Conservation (phyloP, 2,797 vertebrate species). For the Bufotes viridis region DNA sequence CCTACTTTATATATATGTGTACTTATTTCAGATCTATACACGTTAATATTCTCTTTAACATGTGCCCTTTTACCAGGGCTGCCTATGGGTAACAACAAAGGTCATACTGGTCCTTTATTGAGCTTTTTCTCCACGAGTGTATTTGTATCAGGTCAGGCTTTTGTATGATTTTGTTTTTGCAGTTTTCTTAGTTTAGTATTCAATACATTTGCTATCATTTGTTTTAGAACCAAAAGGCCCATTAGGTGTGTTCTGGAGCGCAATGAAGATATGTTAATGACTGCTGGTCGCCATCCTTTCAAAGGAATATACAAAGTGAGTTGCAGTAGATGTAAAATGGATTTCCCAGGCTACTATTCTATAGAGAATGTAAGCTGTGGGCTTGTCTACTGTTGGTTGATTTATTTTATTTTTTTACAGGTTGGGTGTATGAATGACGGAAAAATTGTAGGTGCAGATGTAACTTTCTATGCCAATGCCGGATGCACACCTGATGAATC, state of each 20-base stretch:
- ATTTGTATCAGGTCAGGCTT: too few species aligned
- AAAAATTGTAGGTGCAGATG: slow-evolving; percentile 80
- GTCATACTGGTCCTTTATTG: too few species aligned
- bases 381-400: background rate
- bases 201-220: background rate
- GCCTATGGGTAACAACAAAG: background rate
- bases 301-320: slow-evolving; percentile 87
- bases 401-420: slow-evolving; percentile 67
- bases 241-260: slow-evolving; percentile 85
- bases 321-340: background rate
- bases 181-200: too few species aligned
- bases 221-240: slow-evolving; percentile 78
- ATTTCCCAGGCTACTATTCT: background rate
- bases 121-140: too few species aligned
- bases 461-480: slow-evolving; percentile 79
- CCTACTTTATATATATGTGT: too few species aligned
- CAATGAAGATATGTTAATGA: slow-evolving; percentile 89
- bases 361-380: background rate
- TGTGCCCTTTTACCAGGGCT: background rate
- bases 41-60: background rate
- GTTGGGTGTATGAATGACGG: slow-evolving; percentile 86
- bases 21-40: background rate
- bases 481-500: slow-evolving; percentile 83
- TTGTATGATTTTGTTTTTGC: too few species aligned
- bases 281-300: slow-evolving; percentile 84